Evolutionary conservation across 2,797 vertebrate genomes (phyloP), one percentile per base, ranked within the genome.

Genomic region (Anas flavirostris): DNA sequence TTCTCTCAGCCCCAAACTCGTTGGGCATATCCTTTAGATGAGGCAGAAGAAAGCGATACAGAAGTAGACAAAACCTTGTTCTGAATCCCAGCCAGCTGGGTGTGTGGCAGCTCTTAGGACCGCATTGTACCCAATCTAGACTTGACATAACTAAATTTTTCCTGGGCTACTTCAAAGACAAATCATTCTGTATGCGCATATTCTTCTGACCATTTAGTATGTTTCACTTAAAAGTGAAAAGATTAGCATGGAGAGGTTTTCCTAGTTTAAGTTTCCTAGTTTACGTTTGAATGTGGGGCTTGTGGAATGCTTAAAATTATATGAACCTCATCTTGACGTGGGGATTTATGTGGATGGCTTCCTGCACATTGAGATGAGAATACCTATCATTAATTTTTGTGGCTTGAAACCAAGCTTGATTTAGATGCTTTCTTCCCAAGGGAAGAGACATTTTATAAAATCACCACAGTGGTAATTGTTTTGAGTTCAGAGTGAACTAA

Each of bases 341-440:
- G 67, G 85, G 92, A 90, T 97, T 95, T 82, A 92, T 82, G 85
- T 12, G 52, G 35, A 0, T 18, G 37, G 69, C 59, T 86, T 79
- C 69, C 69, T 66, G 79, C 77, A 3, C 0, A 0, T 11, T 16
- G 66, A 39, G 76, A 50, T 64, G 82, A 70, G 70, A 91, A 85
- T 53, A 74, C 35, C 92, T 86, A 16, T 69, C 87, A 35, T 86
- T 74, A 80, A 86, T 92, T 96, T 83, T 64, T 93, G 87, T 90
- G 94, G 15, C 85, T 70, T 39, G 74, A 68, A 88, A 66, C 59
- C 2, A 1, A 90, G 53, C 39, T 76, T 93, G 93, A 95, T 97
- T 95, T 96, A 95, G 91, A 37, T 92, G 89, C 85, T 92, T 82
- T 64, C 56, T 67, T 91, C 67, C 37, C 74, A 56, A 59, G 87